These are phyloP conservation scores for Torymus aiolomorphi DNA, from an alignment of 2,888 invertebrate species.

Conservation along the genomic window DNA sequence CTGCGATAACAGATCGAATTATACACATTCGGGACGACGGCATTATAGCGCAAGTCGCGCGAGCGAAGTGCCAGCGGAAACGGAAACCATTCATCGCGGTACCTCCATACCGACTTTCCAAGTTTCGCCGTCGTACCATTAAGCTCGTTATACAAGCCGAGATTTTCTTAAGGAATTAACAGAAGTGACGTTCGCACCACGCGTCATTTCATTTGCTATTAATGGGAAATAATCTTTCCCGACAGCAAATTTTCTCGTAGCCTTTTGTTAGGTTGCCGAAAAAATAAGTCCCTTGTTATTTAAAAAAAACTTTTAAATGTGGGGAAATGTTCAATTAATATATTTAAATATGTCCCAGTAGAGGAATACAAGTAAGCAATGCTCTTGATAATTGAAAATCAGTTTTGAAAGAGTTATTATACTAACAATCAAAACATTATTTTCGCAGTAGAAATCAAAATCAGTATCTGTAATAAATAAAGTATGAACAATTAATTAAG, in stretches of 20 bases:
- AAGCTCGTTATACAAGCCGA: slow-evolving; percentile 44
- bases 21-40: slow-evolving; percentile 19
- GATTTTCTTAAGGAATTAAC: slow-evolving; percentile 54
- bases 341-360: no score
- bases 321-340: no score
- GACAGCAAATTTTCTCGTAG: slow-evolving; percentile 14
- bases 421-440: no score
- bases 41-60: background rate
- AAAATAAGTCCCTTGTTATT: background rate
- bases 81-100: slow-evolving; percentile 55
- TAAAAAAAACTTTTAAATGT: background rate
- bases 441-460: no score
- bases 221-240: slow-evolving; percentile 3
- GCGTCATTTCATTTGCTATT: slow-evolving; percentile 50
- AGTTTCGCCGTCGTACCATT: slow-evolving; percentile 48
- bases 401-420: no score
- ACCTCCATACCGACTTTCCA: slow-evolving; percentile 31
- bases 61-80: slow-evolving; percentile 50
- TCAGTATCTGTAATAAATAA: no score
- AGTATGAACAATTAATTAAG: no score
- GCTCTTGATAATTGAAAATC: no score
- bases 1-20: slow-evolving; percentile 51
- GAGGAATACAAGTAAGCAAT: no score
- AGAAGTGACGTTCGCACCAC: slow-evolving; percentile 24
- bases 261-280: no score